These are phyloP conservation scores for Aythya baeri DNA, from an alignment of 2,113 vertebrate species.

Conservation along the genomic window DNA sequence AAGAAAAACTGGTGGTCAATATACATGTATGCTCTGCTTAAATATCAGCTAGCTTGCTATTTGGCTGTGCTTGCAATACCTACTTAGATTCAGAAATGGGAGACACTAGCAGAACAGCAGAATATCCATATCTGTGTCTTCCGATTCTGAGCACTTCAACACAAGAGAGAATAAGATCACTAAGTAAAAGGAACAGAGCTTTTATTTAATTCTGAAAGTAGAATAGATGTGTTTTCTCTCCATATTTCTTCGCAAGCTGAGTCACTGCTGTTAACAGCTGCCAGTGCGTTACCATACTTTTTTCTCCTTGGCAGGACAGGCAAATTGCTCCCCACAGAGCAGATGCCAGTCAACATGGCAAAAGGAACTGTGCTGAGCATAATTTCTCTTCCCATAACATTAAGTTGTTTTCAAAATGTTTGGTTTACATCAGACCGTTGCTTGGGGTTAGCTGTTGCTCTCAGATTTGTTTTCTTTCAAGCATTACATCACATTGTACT, in stretches of 20 bases:
- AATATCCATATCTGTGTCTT: background rate
- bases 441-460: background rate
- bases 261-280: constrained; percentile 62
- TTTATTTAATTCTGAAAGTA: constrained; percentile 10
- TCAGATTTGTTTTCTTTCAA: background rate
- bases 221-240: constrained; percentile 33
- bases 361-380: constrained; percentile 3
- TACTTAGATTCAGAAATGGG: background rate
- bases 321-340: constrained; percentile 62
- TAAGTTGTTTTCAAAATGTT: constrained; percentile 7
- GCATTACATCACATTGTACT: background rate
- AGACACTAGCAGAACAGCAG: background rate
- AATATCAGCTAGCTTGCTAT: background rate
- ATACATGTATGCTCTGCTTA: background rate
- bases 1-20: constrained; percentile 19
- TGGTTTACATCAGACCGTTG: background rate
- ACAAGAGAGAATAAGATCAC: background rate
- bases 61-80: background rate
- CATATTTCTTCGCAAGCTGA: constrained; percentile 26
- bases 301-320: constrained; percentile 62
- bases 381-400: background rate
- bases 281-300: constrained; percentile 32
- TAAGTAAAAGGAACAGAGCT: background rate
- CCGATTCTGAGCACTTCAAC: background rate
- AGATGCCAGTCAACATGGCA: constrained; percentile 59